Evolutionary conservation across 2,888 invertebrate species (phyloP).

Genomic region (Nemotelus nigrinus): DNA sequence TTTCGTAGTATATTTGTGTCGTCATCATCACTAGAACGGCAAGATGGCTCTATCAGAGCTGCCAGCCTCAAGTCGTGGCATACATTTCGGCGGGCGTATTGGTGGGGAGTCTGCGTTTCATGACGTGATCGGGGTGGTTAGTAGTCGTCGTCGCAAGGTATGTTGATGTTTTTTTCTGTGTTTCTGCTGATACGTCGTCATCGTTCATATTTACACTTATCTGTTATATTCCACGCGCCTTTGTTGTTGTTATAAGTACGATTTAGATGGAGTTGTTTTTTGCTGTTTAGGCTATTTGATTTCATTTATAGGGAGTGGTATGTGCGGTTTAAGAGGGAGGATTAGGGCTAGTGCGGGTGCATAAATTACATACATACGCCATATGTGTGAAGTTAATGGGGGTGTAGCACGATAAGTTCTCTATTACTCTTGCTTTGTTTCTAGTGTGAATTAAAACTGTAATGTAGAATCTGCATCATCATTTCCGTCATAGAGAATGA

Average conservation of each 20-base stretch:
- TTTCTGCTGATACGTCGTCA: neutral
- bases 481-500: too few species aligned
- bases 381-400: too few species aligned
- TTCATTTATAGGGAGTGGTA: too few species aligned
- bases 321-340: too few species aligned
- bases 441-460: too few species aligned
- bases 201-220: too few species aligned
- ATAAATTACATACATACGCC: too few species aligned
- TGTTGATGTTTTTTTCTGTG: neutral
- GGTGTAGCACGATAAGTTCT: too few species aligned
- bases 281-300: neutral
- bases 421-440: too few species aligned
- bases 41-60: conserved; percentile 29
- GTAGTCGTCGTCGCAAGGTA: conserved; percentile 28
- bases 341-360: too few species aligned
- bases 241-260: neutral
- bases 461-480: too few species aligned
- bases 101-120: conserved; percentile 33
- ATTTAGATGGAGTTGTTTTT: neutral
- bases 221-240: too few species aligned
- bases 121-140: conserved; percentile 13
- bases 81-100: conserved; percentile 31
- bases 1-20: neutral
- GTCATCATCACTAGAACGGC: neutral
- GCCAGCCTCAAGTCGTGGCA: conserved; percentile 17